Conservation (phyloP, 2,888 invertebrate genomes). For the Tenodera sinensis region DNA sequence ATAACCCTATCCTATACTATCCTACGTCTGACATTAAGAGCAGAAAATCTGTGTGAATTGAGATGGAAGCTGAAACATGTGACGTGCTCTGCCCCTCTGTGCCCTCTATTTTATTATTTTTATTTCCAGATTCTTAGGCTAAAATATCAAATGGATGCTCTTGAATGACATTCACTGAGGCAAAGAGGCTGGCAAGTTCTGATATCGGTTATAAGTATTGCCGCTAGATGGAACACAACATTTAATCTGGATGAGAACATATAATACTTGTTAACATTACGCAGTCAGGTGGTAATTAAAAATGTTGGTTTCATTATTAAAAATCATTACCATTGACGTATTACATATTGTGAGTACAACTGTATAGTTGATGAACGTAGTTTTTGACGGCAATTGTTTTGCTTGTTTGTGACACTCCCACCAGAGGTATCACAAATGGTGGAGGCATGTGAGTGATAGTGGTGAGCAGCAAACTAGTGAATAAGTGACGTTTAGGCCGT, state of each 20-base stretch:
- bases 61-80: too few species aligned
- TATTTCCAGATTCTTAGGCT: too few species aligned
- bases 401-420: background rate
- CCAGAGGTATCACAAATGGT: background rate
- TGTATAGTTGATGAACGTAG: background rate
- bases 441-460: background rate
- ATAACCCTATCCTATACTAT: too few species aligned
- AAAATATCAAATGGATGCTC: too few species aligned
- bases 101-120: too few species aligned
- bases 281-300: too few species aligned
- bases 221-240: background rate
- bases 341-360: background rate
- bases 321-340: background rate
- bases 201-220: background rate
- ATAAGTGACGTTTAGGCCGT: background rate
- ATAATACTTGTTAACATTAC: too few species aligned
- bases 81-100: too few species aligned
- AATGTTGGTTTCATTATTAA: background rate
- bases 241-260: background rate
- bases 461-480: background rate
- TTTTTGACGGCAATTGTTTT: background rate
- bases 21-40: too few species aligned
- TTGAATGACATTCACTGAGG: background rate
- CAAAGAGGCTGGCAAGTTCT: background rate
- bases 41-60: too few species aligned